phyloP scores from a whole-genome alignment of 2,888 invertebrate genomes.

The Drosophila antonietae region DNA sequence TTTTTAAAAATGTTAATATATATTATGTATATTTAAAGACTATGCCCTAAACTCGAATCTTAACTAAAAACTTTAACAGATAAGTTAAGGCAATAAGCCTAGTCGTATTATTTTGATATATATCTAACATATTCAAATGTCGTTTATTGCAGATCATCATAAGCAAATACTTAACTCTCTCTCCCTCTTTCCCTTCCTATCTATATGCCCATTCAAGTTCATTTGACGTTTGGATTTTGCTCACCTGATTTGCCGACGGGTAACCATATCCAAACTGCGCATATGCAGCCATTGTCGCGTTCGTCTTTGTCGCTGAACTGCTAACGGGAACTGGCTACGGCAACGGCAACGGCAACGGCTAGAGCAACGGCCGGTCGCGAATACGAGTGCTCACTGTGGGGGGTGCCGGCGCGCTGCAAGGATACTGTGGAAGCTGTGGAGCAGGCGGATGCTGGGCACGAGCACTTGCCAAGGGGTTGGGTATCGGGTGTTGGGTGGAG shows the following conservation, averaged over 20 bases:
- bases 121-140: background rate
- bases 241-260: constrained; percentile 96
- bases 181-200: background rate
- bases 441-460: constrained; percentile 12
- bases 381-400: constrained; percentile 65
- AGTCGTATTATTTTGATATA: background rate
- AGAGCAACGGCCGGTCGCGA: constrained; percentile 35
- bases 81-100: background rate
- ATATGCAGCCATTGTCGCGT: constrained; percentile 88
- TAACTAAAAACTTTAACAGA: too few relatives aligned
- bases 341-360: constrained; percentile 14
- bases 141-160: background rate
- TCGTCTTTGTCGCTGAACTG: constrained; percentile 39
- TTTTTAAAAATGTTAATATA: background rate
- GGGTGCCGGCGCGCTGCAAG: constrained; percentile 47
- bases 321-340: constrained; percentile 36
- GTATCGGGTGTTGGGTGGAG: constrained; percentile 36
- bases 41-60: background rate
- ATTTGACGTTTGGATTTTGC: constrained; percentile 59
- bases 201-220: background rate
- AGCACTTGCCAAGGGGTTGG: constrained; percentile 43
- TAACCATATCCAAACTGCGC: constrained; percentile 96
- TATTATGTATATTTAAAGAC: background rate
- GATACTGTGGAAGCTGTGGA: constrained; percentile 17
- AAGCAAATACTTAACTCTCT: background rate